These are phyloP conservation scores for Merodon equestris DNA, from an alignment of 2,888 invertebrate species.

Conservation along the genomic window DNA sequence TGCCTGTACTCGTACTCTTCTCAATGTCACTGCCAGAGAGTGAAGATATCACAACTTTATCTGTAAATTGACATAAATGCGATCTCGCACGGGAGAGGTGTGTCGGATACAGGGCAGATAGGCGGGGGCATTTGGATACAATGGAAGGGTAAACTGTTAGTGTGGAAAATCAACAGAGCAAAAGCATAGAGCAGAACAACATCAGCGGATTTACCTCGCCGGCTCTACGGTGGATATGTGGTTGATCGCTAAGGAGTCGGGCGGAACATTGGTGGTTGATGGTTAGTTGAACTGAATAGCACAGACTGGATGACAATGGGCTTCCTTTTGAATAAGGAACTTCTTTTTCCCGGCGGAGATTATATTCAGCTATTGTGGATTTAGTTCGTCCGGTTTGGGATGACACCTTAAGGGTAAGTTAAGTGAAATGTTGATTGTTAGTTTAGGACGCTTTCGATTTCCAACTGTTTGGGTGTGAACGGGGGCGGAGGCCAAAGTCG, in stretches of 20 bases:
- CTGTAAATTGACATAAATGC: constrained; percentile 62
- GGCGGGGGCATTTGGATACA: too few species aligned
- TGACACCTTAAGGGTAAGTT: constrained; percentile 67
- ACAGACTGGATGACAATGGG: constrained; percentile 54
- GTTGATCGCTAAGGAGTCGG: constrained; percentile 11
- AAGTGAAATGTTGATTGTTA: constrained; percentile 67
- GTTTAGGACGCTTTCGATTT: constrained; percentile 55
- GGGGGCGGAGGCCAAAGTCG: constrained; percentile 15
- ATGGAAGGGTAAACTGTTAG: constrained; percentile 25
- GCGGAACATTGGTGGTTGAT: too few species aligned
- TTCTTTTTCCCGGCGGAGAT: constrained; percentile 59
- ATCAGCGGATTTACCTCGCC: constrained; percentile 48
- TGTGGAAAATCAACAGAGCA: constrained; percentile 39
- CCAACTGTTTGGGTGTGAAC: constrained; percentile 10
- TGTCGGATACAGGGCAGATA: neutral
- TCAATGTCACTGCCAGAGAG: constrained; percentile 63
- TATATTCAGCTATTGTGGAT: constrained; percentile 44
- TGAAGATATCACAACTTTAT: constrained; percentile 64
- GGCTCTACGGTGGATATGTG: constrained; percentile 42
- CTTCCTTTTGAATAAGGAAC: constrained; percentile 64
- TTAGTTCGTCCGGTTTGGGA: constrained; percentile 46
- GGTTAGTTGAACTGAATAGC: constrained; percentile 42
- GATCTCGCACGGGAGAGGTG: constrained; percentile 19
- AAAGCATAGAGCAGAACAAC: constrained; percentile 20
- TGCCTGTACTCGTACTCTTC: constrained; percentile 53